phyloP scores from a whole-genome alignment of 2,888 invertebrate species.

The Nemotelus nigrinus region DNA sequence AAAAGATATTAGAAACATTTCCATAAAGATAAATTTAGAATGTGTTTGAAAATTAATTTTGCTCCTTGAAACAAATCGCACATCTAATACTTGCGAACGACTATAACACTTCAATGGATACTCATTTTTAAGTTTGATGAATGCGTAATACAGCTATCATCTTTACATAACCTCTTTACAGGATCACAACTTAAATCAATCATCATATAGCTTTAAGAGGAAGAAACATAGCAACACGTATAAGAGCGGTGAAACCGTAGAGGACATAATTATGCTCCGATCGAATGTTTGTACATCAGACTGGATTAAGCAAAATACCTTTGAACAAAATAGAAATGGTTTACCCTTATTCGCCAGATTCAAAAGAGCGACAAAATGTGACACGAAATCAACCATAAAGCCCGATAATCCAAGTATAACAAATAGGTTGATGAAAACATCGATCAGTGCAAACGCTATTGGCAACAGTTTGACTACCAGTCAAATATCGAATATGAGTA shows the following conservation, averaged over 20 bases:
- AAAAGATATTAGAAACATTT: too few species aligned
- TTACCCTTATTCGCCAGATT: slow-evolving; percentile 28
- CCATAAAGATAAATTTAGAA: too few species aligned
- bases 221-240: slow-evolving; percentile 61
- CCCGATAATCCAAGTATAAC: neutral
- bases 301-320: slow-evolving; percentile 56
- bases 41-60: too few species aligned
- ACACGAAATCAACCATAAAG: slow-evolving; percentile 8
- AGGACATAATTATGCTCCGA: slow-evolving; percentile 62
- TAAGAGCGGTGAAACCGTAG: slow-evolving; percentile 60
- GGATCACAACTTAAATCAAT: slow-evolving; percentile 65
- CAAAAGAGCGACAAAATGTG: slow-evolving; percentile 51
- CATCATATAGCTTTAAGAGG: slow-evolving; percentile 62
- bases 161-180: slow-evolving; percentile 48
- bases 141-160: neutral
- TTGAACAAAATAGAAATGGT: slow-evolving; percentile 41
- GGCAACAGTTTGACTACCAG: slow-evolving; percentile 58
- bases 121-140: too few species aligned
- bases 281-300: slow-evolving; percentile 60
- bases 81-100: neutral
- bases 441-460: slow-evolving; percentile 63
- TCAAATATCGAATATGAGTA: slow-evolving; percentile 57
- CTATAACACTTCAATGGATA: too few species aligned
- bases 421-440: slow-evolving; percentile 58
- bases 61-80: neutral